Evolutionary conservation across 2,888 invertebrate genomes (phyloP), one percentile per base, ranked within the genome.

Genomic region (Pterobdella sp.): DNA sequence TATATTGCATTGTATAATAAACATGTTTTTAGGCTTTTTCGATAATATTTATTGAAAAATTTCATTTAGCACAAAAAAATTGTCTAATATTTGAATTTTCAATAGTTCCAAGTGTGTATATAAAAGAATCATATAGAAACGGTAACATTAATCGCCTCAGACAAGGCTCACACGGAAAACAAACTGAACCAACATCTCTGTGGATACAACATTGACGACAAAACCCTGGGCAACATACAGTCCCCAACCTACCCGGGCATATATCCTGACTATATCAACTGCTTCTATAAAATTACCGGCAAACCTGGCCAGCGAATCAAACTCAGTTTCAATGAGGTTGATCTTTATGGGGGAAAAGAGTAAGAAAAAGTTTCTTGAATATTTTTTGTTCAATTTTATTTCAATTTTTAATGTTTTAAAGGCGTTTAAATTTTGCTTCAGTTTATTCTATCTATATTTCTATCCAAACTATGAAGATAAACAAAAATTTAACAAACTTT

Each of bases 231-330:
- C 72, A 88, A 89, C 81, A 90, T 98, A 81, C 87, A 94, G 81
- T 94, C 97, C 74, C 96, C 97, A 76, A 98, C 98, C 76, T 98
- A 98, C 87, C 98, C 98, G 76, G 98, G 98, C 79, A 91, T 94
- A 81, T 99, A 98, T 87, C 97, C 98, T 78, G 96, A 96, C 87
- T 92, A 94, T 86, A 88, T 95, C 82, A 88, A 88, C 80, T 97
- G 96, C 87, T 80, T 78, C 72, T 86, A 85, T 78, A 90, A 91
- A 85, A 93, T 98, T 86, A 88, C 91, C 81, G 97, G 97, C 72
- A 88, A 89, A 82, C 88, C 88, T 69, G 91, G 91, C n/a, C 76
- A 78, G 71, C 64, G 78, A 18, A 72, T 78, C 65, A 56, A 72
- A 31, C 49, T 78, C 60, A 74, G 72, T 26, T 78, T 78, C 76